Evolutionary conservation across 1,140 invertebrate species (phyloP), one percentile per base, ranked within the genome.

Genomic region (Drosophila pectinifera): DNA sequence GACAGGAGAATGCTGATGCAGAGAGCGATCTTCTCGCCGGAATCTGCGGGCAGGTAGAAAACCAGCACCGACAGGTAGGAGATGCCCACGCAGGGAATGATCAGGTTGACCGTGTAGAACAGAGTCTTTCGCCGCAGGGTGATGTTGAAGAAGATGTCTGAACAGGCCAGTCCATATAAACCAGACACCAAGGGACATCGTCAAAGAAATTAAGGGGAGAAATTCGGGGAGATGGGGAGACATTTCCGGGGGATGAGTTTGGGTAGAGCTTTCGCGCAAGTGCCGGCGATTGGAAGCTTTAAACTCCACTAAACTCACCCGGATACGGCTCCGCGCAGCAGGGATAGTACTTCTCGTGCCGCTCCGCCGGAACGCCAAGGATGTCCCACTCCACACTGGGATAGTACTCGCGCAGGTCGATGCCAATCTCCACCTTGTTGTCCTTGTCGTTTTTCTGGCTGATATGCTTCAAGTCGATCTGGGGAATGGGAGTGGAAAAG

Each of bases 381-480:
- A 99, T 98, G 91, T 99, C 98, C 98, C 98, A 99, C 92, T 99
- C 98, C 0, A 99, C 98, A 70, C 97, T 98, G 0, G 97, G 97
- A 93, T 98, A 98, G 91, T 98, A 98, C 83, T 98, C 97, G 13
- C 95, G 94, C n/a, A 98, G 93, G 93, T 98, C 97, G 73, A 98
- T 98, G 46, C 97, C 98, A 7, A 98, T 94, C 76, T 97, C 95
- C 3, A 98, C 97, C 78, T 95, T 95, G 92, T 97, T 95, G 77
- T 96, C 95, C 1, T 95, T 96, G 48, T 94, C 93, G 53, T 93
- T 93, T 83, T 95, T 95, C 92, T 97, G 96, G 91, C 97, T 97
- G 62, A 97, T 97, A 92, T 98, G 97, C 92, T 97, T 97, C 78
- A 98, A 93, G 92, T 98, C 97, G 91, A 98, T 98, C 97, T 98